These are phyloP conservation scores for Eupithecia subumbrata DNA, from an alignment of 2,888 invertebrate genomes.

Conservation along the genomic window DNA sequence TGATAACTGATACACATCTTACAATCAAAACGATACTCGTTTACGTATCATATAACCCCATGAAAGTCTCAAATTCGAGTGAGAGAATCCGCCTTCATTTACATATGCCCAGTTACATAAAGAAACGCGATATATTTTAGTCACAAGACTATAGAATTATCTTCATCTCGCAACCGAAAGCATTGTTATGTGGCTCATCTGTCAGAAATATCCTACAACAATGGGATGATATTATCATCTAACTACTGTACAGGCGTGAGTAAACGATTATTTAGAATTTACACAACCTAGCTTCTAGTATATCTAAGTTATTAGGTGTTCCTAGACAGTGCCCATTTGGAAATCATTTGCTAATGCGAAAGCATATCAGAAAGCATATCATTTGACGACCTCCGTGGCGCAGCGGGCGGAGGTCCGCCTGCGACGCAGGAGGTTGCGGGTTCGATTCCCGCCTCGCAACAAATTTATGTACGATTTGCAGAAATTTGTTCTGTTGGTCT, in stretches of 20 bases:
- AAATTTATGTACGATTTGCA: too few relatives aligned
- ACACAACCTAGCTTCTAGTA: constrained; percentile 11
- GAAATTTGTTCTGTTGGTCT: too few relatives aligned
- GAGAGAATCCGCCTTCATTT: background rate
- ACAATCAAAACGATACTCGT: background rate
- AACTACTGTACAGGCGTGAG: constrained; percentile 14
- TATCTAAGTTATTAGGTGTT: background rate
- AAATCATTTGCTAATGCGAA: background rate
- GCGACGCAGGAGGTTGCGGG: too few relatives aligned
- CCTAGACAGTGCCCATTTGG: background rate
- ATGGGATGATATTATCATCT: constrained; percentile 23
- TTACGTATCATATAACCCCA: background rate
- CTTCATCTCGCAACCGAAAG: constrained; percentile 20
- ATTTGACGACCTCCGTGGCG: too few relatives aligned
- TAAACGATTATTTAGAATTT: constrained; percentile 23
- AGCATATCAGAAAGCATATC: too few relatives aligned
- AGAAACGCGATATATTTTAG: constrained; percentile 9
- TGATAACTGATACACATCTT: background rate
- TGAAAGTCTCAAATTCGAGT: background rate
- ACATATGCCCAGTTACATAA: constrained; percentile 14
- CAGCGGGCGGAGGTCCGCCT: too few relatives aligned
- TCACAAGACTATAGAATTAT: constrained; percentile 22
- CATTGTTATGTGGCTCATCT: constrained; percentile 43
- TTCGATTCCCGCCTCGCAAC: too few relatives aligned
- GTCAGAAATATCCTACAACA: constrained; percentile 28